Conservation (phyloP, 2,797 vertebrate genomes). For the Amblyraja radiata region DNA sequence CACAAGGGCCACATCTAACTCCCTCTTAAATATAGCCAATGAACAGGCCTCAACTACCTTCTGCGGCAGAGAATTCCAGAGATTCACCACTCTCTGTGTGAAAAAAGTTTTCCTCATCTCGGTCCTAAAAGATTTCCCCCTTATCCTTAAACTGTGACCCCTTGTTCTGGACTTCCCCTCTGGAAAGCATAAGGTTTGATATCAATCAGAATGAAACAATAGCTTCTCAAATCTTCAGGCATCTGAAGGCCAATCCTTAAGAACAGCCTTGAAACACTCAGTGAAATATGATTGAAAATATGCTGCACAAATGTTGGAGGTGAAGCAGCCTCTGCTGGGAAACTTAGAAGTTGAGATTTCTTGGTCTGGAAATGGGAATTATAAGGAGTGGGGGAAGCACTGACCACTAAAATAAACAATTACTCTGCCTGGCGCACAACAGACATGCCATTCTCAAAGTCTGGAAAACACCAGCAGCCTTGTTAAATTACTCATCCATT, state of each 20-base stretch:
- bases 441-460: not conserved
- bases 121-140: no score
- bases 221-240: not conserved
- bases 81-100: no score
- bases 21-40: no score
- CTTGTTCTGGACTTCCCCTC: no score
- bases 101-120: no score
- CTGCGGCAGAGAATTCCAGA: no score
- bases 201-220: not conserved
- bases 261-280: not conserved
- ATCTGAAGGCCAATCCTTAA: not conserved
- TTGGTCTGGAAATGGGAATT: not conserved
- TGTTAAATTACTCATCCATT: not conserved
- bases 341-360: not conserved
- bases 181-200: not conserved
- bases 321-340: not conserved
- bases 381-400: no score
- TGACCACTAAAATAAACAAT: not conserved
- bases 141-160: no score
- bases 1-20: no score
- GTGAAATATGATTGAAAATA: not conserved
- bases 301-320: no score
- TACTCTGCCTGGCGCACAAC: not conserved
- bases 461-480: not conserved
- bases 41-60: no score